Evolutionary conservation across 2,113 vertebrate genomes (phyloP).

Genomic region (Centrocercus urophasianus): DNA sequence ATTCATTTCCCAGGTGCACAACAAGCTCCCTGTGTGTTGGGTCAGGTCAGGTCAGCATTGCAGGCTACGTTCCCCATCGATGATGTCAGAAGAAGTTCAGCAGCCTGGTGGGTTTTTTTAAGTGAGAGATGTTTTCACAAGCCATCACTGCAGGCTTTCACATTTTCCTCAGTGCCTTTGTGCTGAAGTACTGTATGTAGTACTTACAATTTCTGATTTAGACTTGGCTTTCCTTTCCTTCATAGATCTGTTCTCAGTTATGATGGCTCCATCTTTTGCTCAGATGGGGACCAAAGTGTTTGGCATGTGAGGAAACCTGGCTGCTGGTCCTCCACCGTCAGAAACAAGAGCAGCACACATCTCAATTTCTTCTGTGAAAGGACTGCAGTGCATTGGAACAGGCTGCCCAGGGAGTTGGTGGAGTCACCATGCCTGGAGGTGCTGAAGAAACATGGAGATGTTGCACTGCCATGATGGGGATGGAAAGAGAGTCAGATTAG

Average conservation of each 20-base stretch:
- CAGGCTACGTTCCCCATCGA: background rate
- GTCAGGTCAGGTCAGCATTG: background rate
- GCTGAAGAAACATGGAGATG: no score
- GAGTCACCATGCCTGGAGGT: no score
- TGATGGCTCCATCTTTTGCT: background rate
- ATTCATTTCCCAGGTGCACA: background rate
- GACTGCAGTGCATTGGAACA: no score
- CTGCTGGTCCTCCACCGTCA: background rate
- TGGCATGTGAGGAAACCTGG: background rate
- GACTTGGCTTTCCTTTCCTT: background rate
- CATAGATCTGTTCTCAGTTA: background rate
- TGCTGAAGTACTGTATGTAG: background rate
- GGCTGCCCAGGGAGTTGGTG: no score
- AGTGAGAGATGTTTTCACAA: background rate
- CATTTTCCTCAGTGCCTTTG: background rate
- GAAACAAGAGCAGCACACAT: background rate
- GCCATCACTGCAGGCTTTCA: background rate
- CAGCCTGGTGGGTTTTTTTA: background rate
- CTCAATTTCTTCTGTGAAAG: no score
- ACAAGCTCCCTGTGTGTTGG: background rate
- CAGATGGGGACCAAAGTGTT: background rate
- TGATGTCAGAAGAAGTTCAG: background rate
- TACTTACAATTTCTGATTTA: background rate
- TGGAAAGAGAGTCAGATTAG: no score
- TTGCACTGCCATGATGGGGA: no score